Percentiles rank a stretch among this genome's conserved stretches.
phyloP scores from a whole-genome alignment of 1,140 invertebrate species.

The Drosophila parvula region DNA sequence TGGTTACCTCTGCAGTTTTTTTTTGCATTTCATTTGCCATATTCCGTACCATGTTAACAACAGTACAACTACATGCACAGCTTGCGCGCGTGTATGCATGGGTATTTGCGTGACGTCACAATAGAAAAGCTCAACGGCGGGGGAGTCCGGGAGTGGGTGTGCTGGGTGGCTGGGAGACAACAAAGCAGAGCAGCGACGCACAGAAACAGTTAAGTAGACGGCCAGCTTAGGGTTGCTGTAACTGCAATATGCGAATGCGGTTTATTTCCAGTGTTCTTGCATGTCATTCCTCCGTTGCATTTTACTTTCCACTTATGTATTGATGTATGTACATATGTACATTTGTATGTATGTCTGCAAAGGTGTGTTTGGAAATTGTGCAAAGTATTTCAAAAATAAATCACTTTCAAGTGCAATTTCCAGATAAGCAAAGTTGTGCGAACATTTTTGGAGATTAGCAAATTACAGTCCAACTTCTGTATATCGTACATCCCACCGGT shows the following conservation, averaged over 20 bases:
- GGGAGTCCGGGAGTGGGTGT: slow-evolving; percentile 13
- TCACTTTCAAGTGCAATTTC: slow-evolving; percentile 25
- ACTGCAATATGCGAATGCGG: slow-evolving; percentile 15
- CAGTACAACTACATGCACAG: slow-evolving; percentile 2
- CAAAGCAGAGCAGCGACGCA: slow-evolving; percentile 42
- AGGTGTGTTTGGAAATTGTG: background rate
- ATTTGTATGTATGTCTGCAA: slow-evolving; percentile 2
- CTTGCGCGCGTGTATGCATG: slow-evolving; percentile 31
- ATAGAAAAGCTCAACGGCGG: slow-evolving; percentile 67
- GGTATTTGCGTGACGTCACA: slow-evolving; percentile 78
- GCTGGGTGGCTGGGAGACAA: slow-evolving; percentile 39
- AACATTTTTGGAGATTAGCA: slow-evolving; percentile 1
- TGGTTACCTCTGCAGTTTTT: slow-evolving; percentile 4
- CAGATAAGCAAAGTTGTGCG: slow-evolving; percentile 9
- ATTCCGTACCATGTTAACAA: slow-evolving; percentile 4
- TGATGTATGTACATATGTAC: background rate
- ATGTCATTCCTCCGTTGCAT: slow-evolving; percentile 19
- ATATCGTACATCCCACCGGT: too few species aligned
- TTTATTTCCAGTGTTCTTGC: slow-evolving; percentile 24
- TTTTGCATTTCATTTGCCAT: slow-evolving; percentile 39
- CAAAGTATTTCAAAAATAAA: slow-evolving; percentile 18
- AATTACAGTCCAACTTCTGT: slow-evolving; percentile 2
- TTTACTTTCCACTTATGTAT: background rate
- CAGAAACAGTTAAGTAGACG: slow-evolving; percentile 18
- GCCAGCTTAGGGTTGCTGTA: slow-evolving; percentile 23